phyloP scores from a whole-genome alignment of 2,797 vertebrate species.

The Protonibea diacanthus region DNA sequence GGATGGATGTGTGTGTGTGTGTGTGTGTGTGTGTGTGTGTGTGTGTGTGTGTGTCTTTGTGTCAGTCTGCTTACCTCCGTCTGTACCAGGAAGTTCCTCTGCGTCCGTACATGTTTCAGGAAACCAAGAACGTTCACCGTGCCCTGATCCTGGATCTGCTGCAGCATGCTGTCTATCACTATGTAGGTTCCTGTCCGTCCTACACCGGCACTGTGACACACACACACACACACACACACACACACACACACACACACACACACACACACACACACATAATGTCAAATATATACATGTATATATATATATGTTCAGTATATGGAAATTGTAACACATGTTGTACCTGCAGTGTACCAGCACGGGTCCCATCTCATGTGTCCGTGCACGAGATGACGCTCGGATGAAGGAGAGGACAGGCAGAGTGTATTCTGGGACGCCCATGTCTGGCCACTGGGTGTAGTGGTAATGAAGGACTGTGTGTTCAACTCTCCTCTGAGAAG shows the following conservation, averaged over 20 bases:
- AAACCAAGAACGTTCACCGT: slow-evolving; percentile 95
- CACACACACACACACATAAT: slow-evolving; percentile 9
- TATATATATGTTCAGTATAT: slow-evolving; percentile 78
- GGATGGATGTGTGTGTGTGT: slow-evolving; percentile 9
- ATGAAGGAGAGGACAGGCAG: slow-evolving; percentile 95
- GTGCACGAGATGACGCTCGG: slow-evolving; percentile 89
- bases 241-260: slow-evolving; percentile 39
- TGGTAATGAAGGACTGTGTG: slow-evolving; percentile 93
- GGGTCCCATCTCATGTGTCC: slow-evolving; percentile 89
- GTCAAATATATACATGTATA: not conserved
- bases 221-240: not conserved
- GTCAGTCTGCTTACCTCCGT: slow-evolving; percentile 89
- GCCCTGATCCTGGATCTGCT: slow-evolving; percentile 95
- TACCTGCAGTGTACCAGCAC: slow-evolving; percentile 97
- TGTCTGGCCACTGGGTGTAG: slow-evolving; percentile 99
- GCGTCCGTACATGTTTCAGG: slow-evolving; percentile 96
- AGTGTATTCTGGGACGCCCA: slow-evolving; percentile 96
- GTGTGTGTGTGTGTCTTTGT: not conserved
- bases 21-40: slow-evolving; percentile 25
- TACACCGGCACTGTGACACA: slow-evolving; percentile 90
- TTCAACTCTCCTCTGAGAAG: slow-evolving; percentile 90
- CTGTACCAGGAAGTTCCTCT: slow-evolving; percentile 98
- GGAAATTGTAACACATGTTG: slow-evolving; percentile 64
- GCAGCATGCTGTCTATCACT: slow-evolving; percentile 96
- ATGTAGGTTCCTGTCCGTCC: slow-evolving; percentile 97